Evolutionary conservation across 1,140 invertebrate species (phyloP).

Genomic region (Lasioglossum baleicum): DNA sequence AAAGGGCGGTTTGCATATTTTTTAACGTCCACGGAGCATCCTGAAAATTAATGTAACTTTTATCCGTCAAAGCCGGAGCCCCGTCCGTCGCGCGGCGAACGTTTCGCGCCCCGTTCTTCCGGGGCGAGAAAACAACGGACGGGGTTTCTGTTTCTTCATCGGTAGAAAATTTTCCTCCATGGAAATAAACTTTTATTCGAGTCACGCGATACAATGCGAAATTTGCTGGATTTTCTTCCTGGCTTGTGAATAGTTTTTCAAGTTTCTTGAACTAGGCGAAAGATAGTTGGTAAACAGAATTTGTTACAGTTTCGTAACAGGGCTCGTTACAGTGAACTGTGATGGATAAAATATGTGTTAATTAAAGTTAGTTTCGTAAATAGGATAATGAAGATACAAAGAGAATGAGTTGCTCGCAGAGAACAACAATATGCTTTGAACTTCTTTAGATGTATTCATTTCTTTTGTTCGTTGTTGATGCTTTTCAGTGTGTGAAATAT

Average conservation of each 20-base stretch:
- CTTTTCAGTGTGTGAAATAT: too few species aligned
- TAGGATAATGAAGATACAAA: background rate
- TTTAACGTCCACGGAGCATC: slow-evolving; percentile 72
- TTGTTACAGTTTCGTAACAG: too few species aligned
- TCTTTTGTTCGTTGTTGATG: background rate
- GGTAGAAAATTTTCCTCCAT: slow-evolving; percentile 51
- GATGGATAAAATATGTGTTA: background rate
- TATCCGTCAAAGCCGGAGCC: slow-evolving; percentile 64
- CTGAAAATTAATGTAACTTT: slow-evolving; percentile 75
- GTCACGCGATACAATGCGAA: background rate
- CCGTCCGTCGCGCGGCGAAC: slow-evolving; percentile 49
- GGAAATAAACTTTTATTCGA: slow-evolving; percentile 45
- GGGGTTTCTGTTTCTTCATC: slow-evolving; percentile 3
- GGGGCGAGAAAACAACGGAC: background rate
- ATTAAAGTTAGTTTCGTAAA: background rate
- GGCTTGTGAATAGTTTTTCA: background rate
- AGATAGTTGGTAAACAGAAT: too few species aligned
- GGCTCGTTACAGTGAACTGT: background rate
- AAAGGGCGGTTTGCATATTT: slow-evolving; percentile 77
- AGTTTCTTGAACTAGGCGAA: too few species aligned
- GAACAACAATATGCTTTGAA: background rate
- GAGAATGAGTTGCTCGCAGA: background rate
- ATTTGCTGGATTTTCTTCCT: background rate
- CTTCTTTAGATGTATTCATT: background rate
- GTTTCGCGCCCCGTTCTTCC: slow-evolving; percentile 45